These are phyloP conservation scores for Onthophagus sagittarius DNA, from an alignment of 2,888 invertebrate genomes.

Conservation along the genomic window DNA sequence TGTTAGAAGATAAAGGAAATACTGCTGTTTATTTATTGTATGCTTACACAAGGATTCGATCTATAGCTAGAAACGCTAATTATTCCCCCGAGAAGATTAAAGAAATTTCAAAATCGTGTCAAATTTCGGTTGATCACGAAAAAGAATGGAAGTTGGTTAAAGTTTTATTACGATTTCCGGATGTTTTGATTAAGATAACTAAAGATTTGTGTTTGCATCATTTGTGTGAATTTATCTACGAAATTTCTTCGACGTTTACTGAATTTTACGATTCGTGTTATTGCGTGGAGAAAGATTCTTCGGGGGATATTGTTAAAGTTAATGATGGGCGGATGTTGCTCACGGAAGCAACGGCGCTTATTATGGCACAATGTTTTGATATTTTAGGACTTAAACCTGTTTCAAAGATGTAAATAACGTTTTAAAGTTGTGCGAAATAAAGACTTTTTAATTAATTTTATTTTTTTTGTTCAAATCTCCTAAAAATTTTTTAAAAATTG, in stretches of 20 bases:
- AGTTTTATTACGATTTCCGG: constrained; percentile 79
- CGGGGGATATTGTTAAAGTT: constrained; percentile 76
- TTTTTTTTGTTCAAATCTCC: too few species aligned
- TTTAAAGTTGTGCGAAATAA: too few species aligned
- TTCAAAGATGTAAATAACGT: constrained; percentile 72
- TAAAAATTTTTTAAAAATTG: too few species aligned
- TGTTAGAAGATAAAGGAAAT: constrained; percentile 98
- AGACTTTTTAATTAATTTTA: too few species aligned
- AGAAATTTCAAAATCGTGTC: constrained; percentile 57
- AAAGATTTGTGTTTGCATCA: constrained; percentile 80
- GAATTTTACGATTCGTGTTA: constrained; percentile 99
- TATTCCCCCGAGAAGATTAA: constrained; percentile 59
- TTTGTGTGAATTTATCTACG: constrained; percentile 94
- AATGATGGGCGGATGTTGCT: constrained; percentile 84
- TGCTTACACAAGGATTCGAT: constrained; percentile 89
- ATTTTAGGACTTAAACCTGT: constrained; percentile 92
- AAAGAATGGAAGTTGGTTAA: constrained; percentile 95
- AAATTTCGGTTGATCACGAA: constrained; percentile 75
- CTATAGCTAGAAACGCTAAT: constrained; percentile 78
- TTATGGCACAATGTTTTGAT: constrained; percentile 83
- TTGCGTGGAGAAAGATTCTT: constrained; percentile 88
- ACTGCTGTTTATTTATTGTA: constrained; percentile 97
- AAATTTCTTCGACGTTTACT: constrained; percentile 85
- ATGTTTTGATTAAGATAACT: constrained; percentile 76
- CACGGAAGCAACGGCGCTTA: constrained; percentile 85